These are phyloP conservation scores for Drosophila fungiperda DNA, from an alignment of 2,888 invertebrate species.

Conservation along the genomic window DNA sequence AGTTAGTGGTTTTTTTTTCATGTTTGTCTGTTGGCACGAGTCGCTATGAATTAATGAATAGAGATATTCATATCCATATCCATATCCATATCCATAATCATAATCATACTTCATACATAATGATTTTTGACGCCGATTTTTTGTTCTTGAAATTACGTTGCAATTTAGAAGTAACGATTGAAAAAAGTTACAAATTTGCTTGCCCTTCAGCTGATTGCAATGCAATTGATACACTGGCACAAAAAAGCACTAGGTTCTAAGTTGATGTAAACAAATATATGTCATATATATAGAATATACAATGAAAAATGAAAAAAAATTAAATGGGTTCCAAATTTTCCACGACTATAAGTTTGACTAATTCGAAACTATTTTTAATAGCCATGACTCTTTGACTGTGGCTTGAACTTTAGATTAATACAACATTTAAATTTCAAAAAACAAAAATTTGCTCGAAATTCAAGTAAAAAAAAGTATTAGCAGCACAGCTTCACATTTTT, in stretches of 20 bases:
- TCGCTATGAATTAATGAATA: slow-evolving; percentile 70
- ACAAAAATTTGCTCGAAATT: background rate
- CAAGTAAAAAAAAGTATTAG: background rate
- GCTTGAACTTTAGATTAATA: background rate
- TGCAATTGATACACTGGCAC: slow-evolving; percentile 9
- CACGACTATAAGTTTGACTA: background rate
- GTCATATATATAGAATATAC: background rate
- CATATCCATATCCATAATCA: slow-evolving; percentile 21
- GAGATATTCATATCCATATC: slow-evolving; percentile 38
- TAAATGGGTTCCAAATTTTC: background rate
- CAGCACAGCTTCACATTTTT: background rate
- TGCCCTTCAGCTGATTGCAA: slow-evolving; percentile 56
- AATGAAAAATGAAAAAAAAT: background rate
- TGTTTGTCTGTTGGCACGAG: slow-evolving; percentile 63
- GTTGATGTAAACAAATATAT: background rate
- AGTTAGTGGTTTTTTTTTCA: background rate
- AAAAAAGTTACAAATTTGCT: background rate
- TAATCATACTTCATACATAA: slow-evolving; percentile 15
- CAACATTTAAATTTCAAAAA: background rate
- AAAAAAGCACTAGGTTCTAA: background rate
- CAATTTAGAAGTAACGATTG: slow-evolving; percentile 42
- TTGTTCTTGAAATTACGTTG: slow-evolving; percentile 38
- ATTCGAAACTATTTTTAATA: background rate
- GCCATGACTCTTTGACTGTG: background rate
- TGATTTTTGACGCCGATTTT: slow-evolving; percentile 35